Conservation (phyloP, 2,888 invertebrate genomes). For the Yponomeuta cagnagella region DNA sequence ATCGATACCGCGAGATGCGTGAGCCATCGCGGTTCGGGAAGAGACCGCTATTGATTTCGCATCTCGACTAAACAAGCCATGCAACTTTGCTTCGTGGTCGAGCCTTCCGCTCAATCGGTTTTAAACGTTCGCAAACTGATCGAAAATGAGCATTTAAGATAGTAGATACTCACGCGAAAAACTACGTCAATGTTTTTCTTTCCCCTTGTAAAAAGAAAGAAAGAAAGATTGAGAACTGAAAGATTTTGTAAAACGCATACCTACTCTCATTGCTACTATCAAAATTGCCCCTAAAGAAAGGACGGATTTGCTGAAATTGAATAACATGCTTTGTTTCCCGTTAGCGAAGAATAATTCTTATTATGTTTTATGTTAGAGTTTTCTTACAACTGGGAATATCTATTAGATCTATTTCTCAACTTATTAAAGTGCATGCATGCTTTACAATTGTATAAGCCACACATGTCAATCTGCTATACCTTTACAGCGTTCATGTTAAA, state of each 20-base stretch:
- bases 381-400: background rate
- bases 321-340: slow-evolving; percentile 47
- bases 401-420: too few species aligned
- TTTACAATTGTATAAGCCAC: too few species aligned
- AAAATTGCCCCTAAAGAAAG: slow-evolving; percentile 27
- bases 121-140: background rate
- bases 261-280: slow-evolving; percentile 22
- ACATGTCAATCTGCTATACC: too few species aligned
- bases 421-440: too few species aligned
- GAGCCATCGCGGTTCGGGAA: slow-evolving; percentile 17
- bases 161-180: too few species aligned
- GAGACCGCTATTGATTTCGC: slow-evolving; percentile 42
- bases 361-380: slow-evolving; percentile 24
- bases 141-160: background rate
- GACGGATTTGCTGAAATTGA: slow-evolving; percentile 47
- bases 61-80: slow-evolving; percentile 20
- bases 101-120: background rate
- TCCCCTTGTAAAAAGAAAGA: too few species aligned
- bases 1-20: slow-evolving; percentile 36
- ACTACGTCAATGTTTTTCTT: too few species aligned
- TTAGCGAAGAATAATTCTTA: slow-evolving; percentile 36
- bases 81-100: background rate
- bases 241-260: too few species aligned
- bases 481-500: too few species aligned
- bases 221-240: too few species aligned